A percentile compares a stretch with the other conserved stretches of the same genome.
phyloP scores from a whole-genome alignment of 23 tunicate species.

The Clavelina lepadiformis region DNA sequence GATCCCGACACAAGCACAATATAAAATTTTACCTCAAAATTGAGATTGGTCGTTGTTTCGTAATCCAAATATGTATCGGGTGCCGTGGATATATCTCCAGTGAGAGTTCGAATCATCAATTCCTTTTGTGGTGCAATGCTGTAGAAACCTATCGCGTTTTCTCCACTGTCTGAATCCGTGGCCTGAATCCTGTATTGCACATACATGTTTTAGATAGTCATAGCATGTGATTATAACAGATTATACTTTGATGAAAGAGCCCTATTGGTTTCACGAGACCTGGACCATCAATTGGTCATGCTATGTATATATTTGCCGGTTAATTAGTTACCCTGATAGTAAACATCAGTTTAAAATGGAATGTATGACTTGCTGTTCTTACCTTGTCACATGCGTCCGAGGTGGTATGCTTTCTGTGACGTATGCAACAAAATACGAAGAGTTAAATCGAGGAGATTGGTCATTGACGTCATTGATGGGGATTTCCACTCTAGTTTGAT shows the following conservation, averaged over 20 bases:
- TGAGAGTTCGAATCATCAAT: slow-evolving; percentile 19
- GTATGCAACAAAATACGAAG: slow-evolving; percentile 47
- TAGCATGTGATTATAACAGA: too few relatives aligned
- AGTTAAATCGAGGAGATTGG: slow-evolving; percentile 56
- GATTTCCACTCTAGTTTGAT: slow-evolving; percentile 23
- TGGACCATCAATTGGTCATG: too few relatives aligned
- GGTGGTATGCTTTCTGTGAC: slow-evolving; percentile 35
- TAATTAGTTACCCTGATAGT: too few relatives aligned
- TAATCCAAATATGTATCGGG: slow-evolving; percentile 30
- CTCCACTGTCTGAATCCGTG: slow-evolving; percentile 40
- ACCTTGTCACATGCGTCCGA: slow-evolving; percentile 38
- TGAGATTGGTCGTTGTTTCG: too few relatives aligned
- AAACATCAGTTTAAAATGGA: too few relatives aligned
- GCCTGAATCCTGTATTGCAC: slow-evolving; percentile 27
- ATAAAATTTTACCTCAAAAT: too few relatives aligned
- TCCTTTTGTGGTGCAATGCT: slow-evolving; percentile 8
- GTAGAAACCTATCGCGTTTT: slow-evolving; percentile 43
- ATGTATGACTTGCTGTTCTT: too few relatives aligned
- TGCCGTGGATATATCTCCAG: slow-evolving; percentile 53
- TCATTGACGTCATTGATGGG: slow-evolving; percentile 68
- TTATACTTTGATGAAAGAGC: too few relatives aligned
- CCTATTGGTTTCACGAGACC: too few relatives aligned
- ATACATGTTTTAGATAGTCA: too few relatives aligned
- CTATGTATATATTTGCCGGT: too few relatives aligned
- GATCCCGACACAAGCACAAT: too few relatives aligned